Base-by-base conservation (phyloP, 2,113 vertebrate species). In the Lampris incognitus region DNA sequence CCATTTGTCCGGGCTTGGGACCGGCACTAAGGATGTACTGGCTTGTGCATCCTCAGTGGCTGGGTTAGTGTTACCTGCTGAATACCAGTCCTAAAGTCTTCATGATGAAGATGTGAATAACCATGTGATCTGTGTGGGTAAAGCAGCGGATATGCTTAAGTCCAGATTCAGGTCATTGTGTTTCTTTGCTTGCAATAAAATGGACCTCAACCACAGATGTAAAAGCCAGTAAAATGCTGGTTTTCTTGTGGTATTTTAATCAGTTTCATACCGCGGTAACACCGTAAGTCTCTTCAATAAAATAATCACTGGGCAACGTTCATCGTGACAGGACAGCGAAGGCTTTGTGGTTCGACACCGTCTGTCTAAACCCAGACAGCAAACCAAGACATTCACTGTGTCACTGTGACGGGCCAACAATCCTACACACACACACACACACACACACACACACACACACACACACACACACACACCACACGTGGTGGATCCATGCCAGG, bases 321-420 rank as follows among this genome's bases (percentile, higher is more conserved):
- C 24, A 24, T 24, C 24, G 24, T 24, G 24, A 24, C 24, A 24
- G 24, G 24, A 62, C 63, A 72, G 67, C 51, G 63, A 36, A 66
- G 37, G 68, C 64, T 67, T 66, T 69, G 69, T 48, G 51, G 74
- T 56, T 63, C 6, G 6, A 73, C 49, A 1, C 55, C 68, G 38
- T 42, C 59, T 63, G 65, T 63, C 58, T 58, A 13, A 74, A 81
- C 54, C 82, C 67, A 85, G 68, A 71, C 36, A 74, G 55, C 56
- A 76, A 81, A 87, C 72, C 79, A 81, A 85, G 69, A 76, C 70
- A 76, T 56, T 59, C 38, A 56, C 71, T 54, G 49, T 69, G 65
- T 70, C 66, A 63, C 50, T 11, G 2, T 59, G 59, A 81, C 69
- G 58, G 63, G 68, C 78, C 69, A 66, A 78, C 79, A 24, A 50